Conservation (phyloP, 2,113 vertebrate species). For the Corapipo altera region DNA sequence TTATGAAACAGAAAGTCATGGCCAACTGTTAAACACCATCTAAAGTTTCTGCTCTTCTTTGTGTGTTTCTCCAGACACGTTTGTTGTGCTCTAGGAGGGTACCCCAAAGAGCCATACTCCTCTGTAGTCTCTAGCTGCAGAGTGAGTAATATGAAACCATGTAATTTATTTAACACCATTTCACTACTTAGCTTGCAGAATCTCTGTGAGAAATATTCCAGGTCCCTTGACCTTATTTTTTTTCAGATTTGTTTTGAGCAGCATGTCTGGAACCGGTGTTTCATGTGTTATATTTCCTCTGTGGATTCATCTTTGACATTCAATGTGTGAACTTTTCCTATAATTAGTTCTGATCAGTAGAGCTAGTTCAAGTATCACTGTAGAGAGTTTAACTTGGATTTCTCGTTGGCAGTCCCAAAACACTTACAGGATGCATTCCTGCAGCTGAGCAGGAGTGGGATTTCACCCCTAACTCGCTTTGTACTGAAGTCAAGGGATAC, state of each 20-base stretch:
- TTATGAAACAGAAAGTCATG: neutral
- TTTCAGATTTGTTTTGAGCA: slow-evolving; percentile 42
- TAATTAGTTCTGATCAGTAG: slow-evolving; percentile 47
- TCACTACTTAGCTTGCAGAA: slow-evolving; percentile 26
- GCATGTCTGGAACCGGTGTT: slow-evolving; percentile 43
- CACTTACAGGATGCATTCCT: neutral
- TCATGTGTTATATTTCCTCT: slow-evolving; percentile 40
- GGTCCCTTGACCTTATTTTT: slow-evolving; percentile 16
- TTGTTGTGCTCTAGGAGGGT: neutral
- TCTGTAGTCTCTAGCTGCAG: neutral
- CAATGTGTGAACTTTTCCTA: slow-evolving; percentile 26
- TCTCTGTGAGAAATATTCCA: slow-evolving; percentile 30
- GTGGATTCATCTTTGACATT: slow-evolving; percentile 47
- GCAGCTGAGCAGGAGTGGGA: neutral
- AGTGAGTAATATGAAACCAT: slow-evolving; percentile 24
- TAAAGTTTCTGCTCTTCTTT: neutral
- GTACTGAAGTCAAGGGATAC: neutral
- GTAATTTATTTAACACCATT: neutral
- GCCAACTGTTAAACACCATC: neutral
- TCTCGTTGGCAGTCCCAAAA: neutral
- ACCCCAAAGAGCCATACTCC: neutral
- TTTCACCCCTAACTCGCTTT: neutral
- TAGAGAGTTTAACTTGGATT: neutral
- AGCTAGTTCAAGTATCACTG: neutral
- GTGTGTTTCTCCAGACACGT: neutral